Evolutionary conservation across 2,113 vertebrate genomes (phyloP), one percentile per base, ranked within the genome.

Genomic region (Xiphorhynchus elegans): DNA sequence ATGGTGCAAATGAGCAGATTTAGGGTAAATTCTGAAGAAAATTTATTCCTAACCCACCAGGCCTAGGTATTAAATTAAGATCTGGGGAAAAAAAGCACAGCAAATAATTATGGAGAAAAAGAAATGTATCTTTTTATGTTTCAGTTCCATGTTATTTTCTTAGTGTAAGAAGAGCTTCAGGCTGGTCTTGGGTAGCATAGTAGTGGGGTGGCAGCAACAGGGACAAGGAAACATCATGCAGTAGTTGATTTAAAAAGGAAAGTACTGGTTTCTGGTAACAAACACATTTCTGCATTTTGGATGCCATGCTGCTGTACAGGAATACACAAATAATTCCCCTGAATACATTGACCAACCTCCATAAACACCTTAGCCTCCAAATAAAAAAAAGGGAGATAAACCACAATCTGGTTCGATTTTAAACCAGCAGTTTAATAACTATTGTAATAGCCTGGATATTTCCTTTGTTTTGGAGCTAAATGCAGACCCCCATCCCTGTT

Each of bases 1-100:
- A 49, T 14, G 15, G 29, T 56, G 8, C 25, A 78, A 87, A 67
- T 10, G 3, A 68, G 13, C 17, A 72, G 33, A 10, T 53, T 63
- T 42, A 28, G 35, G 6, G 40, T 20, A 75, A 56, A 12, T 2
- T 64, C 12, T 25, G 31, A 26, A 21, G 42, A 50, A 79, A 76
- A 62, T 19, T 5, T 68, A 23, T 62, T 60, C 52, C 37, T 58
- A 79, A 42, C 3, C 4, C 7, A 26, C 13, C 11, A 74, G 10
- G 6, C 2, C 14, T 33, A 59, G 18, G 21, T 8, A 52, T 31
- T 91, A 0, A 0, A 33, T 60, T 78, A 64, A 40, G 7, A 7
- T 86, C 24, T 59, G 44, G 31, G 49, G 31, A 52, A 75, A 75
- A 60, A 15, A 42, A n/a, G 10, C 9, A 35, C 2, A 23, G 28